A percentile compares a stretch with the other conserved stretches of the same genome.
Evolutionary conservation across 2,888 invertebrate species (phyloP).

Genomic region (Teleiodes luculella): DNA sequence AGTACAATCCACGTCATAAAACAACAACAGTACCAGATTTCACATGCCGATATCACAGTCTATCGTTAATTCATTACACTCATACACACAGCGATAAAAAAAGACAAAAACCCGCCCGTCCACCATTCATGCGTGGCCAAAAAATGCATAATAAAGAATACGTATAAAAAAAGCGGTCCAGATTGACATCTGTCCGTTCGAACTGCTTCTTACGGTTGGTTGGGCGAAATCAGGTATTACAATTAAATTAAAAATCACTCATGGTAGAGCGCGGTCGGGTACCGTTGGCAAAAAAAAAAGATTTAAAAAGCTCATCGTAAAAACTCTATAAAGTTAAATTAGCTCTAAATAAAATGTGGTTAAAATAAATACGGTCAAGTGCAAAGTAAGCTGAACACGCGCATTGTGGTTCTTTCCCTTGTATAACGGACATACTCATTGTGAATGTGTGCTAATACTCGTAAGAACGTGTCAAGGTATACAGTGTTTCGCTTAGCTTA

Average conservation of each 20-base stretch:
- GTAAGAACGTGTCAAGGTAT: no score
- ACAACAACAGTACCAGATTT: constrained; percentile 36
- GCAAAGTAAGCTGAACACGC: no score
- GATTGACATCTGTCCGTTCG: constrained; percentile 71
- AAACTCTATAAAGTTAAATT: no score
- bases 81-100: constrained; percentile 57
- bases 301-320: no score
- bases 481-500: no score
- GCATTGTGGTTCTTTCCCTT: no score
- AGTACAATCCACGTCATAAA: not conserved
- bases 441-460: no score
- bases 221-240: constrained; percentile 75
- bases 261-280: constrained; percentile 59
- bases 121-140: constrained; percentile 41
- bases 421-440: no score
- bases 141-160: constrained; percentile 27
- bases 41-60: constrained; percentile 49
- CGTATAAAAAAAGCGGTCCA: constrained; percentile 42
- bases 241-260: constrained; percentile 78
- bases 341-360: no score
- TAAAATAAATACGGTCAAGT: no score
- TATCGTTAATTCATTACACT: constrained; percentile 59
- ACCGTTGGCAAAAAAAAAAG: constrained; percentile 50
- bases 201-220: constrained; percentile 57
- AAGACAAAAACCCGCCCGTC: constrained; percentile 43